Base-by-base conservation (phyloP, 2,888 invertebrate species). In the Plemyria rubiginata region DNA sequence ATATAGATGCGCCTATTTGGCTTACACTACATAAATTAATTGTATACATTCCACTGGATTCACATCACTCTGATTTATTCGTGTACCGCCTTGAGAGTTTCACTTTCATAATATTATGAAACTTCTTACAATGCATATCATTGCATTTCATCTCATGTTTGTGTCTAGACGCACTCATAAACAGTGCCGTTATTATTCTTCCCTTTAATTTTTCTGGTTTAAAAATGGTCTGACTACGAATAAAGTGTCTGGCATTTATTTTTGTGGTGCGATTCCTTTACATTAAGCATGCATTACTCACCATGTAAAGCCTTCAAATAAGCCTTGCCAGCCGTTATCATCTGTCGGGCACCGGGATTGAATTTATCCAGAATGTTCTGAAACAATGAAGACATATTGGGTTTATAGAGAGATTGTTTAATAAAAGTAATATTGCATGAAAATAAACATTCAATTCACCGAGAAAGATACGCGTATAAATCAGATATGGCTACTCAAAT, bases 331-430 rank as follows among this genome's bases (percentile, higher is more conserved):
- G 98, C 97, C 77, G 97, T 96, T 90, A 98, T 97, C 94, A 98
- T 95, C 93, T 98, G 98, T 80, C 98, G 95, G 49, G 98, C 97
- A 71, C 98, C 97, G 62, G 98, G 98, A 93, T 98, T 98, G 94
- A 98, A 98, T 93, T 98, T 98, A 87, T 98, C 98, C 94, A 98
- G 94, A 90, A 98, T 97, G 87, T 98, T 98, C 98, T 98, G 95
- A 74, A 96, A 96, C 89, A 93, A 93, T n/a, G 22, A 46, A 68
- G 40, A 62, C 36, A 55, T 52, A 43, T 13, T 9, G 12, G 54
- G 49, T 59, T 28, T 22, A 22, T 22, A 58, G 22, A 58, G n/a
- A 45, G 50, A 45, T 11, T 9, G 36, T 15, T 11, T 52, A 7
- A 38, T 60, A 41, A n/a, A 48, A 22, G 15, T 50, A 12, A 38